A percentile compares a stretch with the other conserved stretches of the same genome.
These are phyloP conservation scores for Morpho helenor DNA, from an alignment of 2,888 invertebrate species.

Conservation along the genomic window DNA sequence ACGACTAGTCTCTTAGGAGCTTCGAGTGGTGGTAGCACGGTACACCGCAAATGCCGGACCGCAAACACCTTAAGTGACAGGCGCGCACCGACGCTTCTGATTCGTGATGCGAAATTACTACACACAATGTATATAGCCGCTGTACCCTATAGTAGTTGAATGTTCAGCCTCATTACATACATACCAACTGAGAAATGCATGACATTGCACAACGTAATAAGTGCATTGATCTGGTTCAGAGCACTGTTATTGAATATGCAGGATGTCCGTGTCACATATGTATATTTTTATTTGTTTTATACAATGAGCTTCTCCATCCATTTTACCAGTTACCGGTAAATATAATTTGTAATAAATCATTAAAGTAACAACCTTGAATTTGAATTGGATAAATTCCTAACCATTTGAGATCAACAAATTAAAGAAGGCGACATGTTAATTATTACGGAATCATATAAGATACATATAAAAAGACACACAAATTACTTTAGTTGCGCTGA, in stretches of 20 bases:
- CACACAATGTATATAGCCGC: slow-evolving; percentile 70
- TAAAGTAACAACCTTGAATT: no score
- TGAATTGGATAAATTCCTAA: no score
- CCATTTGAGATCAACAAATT: no score
- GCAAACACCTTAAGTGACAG: slow-evolving; percentile 73
- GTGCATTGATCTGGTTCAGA: slow-evolving; percentile 59
- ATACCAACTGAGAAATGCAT: slow-evolving; percentile 56
- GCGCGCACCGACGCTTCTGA: slow-evolving; percentile 65
- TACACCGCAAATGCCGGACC: slow-evolving; percentile 48
- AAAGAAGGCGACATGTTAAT: no score
- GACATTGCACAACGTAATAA: slow-evolving; percentile 62
- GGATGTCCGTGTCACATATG: slow-evolving; percentile 48
- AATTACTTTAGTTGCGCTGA: slow-evolving; percentile 14
- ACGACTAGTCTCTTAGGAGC: slow-evolving; percentile 64
- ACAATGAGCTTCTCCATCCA: background rate
- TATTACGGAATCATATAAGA: background rate
- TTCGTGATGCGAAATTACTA: slow-evolving; percentile 51
- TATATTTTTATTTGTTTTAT: background rate
- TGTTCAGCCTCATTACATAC: slow-evolving; percentile 48
- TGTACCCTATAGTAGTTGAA: slow-evolving; percentile 62
- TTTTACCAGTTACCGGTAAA: background rate
- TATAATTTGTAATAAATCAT: background rate
- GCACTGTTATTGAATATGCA: slow-evolving; percentile 53
- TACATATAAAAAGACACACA: slow-evolving; percentile 2
- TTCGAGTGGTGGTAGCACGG: slow-evolving; percentile 67